phyloP scores from a whole-genome alignment of 2,888 invertebrate species.

The Chaetogeoica ovagalla region DNA sequence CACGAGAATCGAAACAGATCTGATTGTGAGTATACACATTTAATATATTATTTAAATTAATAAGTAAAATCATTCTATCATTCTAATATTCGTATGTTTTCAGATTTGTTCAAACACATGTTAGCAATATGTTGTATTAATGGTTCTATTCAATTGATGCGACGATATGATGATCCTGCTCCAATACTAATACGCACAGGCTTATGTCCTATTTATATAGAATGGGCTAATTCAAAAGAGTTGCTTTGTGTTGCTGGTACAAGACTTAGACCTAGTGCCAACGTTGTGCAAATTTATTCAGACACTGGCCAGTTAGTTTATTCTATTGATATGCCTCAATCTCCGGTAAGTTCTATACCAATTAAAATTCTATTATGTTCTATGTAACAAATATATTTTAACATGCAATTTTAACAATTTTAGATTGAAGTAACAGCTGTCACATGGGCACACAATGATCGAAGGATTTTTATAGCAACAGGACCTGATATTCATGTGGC shows the following conservation, averaged over 20 bases:
- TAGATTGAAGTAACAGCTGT: slow-evolving; percentile 86
- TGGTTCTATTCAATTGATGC: slow-evolving; percentile 85
- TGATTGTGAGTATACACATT: slow-evolving; percentile 31
- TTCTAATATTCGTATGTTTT: slow-evolving; percentile 52
- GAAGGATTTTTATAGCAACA: slow-evolving; percentile 88
- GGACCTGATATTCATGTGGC: slow-evolving; percentile 91
- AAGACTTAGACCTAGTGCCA: slow-evolving; percentile 68
- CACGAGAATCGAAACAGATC: slow-evolving; percentile 79
- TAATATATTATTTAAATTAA: not conserved
- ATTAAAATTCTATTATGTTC: not conserved
- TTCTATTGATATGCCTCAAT: slow-evolving; percentile 76
- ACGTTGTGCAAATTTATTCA: slow-evolving; percentile 89
- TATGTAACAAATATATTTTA: slow-evolving; percentile 10
- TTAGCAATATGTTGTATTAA: slow-evolving; percentile 86
- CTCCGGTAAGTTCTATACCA: slow-evolving; percentile 64
- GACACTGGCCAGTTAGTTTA: slow-evolving; percentile 81
- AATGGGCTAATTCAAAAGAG: slow-evolving; percentile 95
- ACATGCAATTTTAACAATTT: not conserved
- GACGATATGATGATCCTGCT: slow-evolving; percentile 90
- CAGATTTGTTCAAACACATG: slow-evolving; percentile 72
- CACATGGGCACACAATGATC: slow-evolving; percentile 98
- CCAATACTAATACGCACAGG: slow-evolving; percentile 84
- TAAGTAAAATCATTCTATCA: not conserved
- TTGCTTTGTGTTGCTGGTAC: slow-evolving; percentile 86
- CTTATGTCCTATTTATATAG: slow-evolving; percentile 82